phyloP scores from a whole-genome alignment of 2,113 vertebrate genomes.

The Oncorhynchus keta region DNA sequence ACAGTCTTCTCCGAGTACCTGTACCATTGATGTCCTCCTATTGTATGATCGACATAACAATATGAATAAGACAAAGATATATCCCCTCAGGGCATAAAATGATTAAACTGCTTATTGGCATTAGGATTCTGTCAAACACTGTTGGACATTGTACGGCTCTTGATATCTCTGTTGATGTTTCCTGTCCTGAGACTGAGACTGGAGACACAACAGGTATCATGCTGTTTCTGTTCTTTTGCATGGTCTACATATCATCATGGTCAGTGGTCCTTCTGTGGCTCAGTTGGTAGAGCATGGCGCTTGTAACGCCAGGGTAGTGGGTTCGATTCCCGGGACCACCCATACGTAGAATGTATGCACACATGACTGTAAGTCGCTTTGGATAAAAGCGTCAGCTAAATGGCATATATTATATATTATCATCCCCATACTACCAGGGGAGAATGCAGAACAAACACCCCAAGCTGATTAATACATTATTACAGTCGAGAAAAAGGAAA shows the following conservation, averaged over 20 bases:
- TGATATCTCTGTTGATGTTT: background rate
- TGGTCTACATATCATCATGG: slow-evolving; percentile 8
- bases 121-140: background rate
- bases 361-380: too few species aligned
- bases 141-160: background rate
- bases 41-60: background rate
- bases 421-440: background rate
- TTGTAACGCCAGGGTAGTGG: too few species aligned
- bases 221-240: background rate
- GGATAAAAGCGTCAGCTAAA: too few species aligned
- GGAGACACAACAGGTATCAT: background rate
- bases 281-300: too few species aligned
- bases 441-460: slow-evolving; percentile 15
- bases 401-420: too few species aligned
- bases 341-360: too few species aligned
- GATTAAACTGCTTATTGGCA: background rate
- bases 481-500: slow-evolving; percentile 23
- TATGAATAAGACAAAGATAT: too few species aligned
- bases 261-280: too few species aligned
- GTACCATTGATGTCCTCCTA: background rate
- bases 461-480: slow-evolving; percentile 29
- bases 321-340: too few species aligned
- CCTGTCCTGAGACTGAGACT: too few species aligned
- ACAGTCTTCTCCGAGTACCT: background rate
- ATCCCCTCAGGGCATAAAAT: background rate